Evolutionary conservation across 2,113 vertebrate species (phyloP), one percentile per base, ranked within the genome.

Genomic region (Plectropomus leopardus): DNA sequence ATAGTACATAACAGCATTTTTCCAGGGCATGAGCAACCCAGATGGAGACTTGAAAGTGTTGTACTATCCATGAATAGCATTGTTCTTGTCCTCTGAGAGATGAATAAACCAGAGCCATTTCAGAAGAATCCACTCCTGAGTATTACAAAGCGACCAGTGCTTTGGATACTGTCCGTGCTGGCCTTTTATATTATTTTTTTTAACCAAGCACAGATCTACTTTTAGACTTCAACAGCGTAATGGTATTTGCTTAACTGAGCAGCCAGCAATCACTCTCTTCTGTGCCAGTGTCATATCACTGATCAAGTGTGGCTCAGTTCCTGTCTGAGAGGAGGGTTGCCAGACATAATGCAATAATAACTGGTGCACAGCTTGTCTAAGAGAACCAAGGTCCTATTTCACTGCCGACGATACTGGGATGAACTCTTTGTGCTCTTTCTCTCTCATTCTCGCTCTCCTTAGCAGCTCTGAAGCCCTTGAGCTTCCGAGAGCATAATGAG

Each of bases 341-440:
- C 85, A 91, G 89, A 90, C 72, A 74, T 91, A 90, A 91, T 89
- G 85, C 91, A 87, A 87, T 91, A 89, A 91, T 85, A 91, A 92
- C 85, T 82, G 86, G 85, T 72, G 83, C 82, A 74, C 87, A 86
- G 92, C 83, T 89, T 89, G 86, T 86, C 64, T 64, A 78, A 80
- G 73, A 80, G 82, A 89, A 91, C 68, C 71, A 42, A 63, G 92
- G 87, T 90, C 83, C 82, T 84, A 71, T 92, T 90, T 86, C 88
- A 72, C 72, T 63, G 76, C 77, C 80, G 81, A 87, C 36, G 51
- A 61, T 84, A 80, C 78, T 44, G 68, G 69, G 72, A 87, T 89
- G 84, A 86, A 86, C 88, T 87, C 88, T 86, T 88, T 89, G 74
- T 90, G 78, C 82, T 90, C 76, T 78, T 81, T 71, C 44, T 76